Conservation (phyloP, 2,113 vertebrate species). For the Marmota flaviventris region DNA sequence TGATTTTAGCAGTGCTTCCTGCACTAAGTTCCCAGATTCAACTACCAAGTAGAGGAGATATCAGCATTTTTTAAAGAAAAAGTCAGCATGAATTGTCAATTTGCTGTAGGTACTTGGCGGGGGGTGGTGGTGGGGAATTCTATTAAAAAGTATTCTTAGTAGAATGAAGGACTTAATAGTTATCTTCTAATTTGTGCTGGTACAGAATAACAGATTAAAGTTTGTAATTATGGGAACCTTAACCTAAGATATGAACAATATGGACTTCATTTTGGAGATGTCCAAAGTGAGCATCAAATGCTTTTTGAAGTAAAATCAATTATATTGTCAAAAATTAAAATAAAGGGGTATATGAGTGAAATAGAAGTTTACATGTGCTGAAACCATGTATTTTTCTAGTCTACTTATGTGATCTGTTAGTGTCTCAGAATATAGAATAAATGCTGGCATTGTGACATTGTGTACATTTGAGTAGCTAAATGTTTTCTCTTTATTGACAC, state of each 20-base stretch:
- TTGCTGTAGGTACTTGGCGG: background rate
- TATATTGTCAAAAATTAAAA: conserved; percentile 50
- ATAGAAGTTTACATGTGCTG: conserved; percentile 27
- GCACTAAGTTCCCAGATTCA: background rate
- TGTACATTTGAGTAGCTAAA: background rate
- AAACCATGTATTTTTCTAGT: conserved; percentile 16
- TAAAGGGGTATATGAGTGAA: background rate
- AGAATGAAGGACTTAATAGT: background rate
- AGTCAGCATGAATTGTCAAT: conserved; percentile 23
- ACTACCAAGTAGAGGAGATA: background rate
- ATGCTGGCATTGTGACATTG: background rate
- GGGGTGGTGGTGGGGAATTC: background rate
- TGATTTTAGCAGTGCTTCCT: conserved; percentile 49
- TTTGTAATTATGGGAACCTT: conserved; percentile 6
- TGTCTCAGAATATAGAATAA: conserved; percentile 18
- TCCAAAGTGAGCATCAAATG: conserved; percentile 24
- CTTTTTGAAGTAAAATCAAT: conserved; percentile 22
- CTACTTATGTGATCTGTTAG: conserved; percentile 7
- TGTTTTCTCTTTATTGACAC: conserved; percentile 8
- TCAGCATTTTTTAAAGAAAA: background rate
- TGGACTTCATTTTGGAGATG: conserved; percentile 42
- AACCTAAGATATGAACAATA: background rate
- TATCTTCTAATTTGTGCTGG: background rate
- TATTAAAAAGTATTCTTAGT: background rate
- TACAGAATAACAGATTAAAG: conserved; percentile 37